Percentiles rank a stretch among this genome's conserved stretches.
Conservation (phyloP, 2,888 invertebrate species). For the Furcula furcula region DNA sequence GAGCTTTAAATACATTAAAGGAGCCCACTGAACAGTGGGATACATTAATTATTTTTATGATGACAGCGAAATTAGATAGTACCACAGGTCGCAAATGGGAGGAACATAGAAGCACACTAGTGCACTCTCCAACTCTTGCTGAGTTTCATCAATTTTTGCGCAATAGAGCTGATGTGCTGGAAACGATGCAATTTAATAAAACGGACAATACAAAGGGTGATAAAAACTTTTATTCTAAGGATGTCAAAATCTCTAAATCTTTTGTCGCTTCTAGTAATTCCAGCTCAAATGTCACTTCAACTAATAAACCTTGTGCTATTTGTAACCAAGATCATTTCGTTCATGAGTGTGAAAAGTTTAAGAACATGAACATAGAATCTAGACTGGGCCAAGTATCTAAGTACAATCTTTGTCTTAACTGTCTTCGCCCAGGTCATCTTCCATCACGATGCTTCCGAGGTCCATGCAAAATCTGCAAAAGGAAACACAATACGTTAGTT, state of each 20-base stretch:
- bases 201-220: too few species aligned
- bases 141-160: not conserved
- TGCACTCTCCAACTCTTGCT: not conserved
- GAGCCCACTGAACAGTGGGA: slow-evolving; percentile 2
- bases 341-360: slow-evolving; percentile 1
- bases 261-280: not conserved
- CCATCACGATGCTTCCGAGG: not conserved
- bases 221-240: too few species aligned
- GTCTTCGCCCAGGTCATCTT: not conserved
- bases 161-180: not conserved
- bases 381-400: not conserved
- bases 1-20: not conserved
- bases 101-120: not conserved
- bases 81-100: slow-evolving; percentile 2
- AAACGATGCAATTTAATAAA: not conserved
- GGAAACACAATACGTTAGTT: slow-evolving; percentile 1
- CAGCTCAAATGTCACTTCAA: too few species aligned
- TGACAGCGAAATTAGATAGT: not conserved
- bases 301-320: not conserved
- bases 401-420: not conserved
- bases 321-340: slow-evolving; percentile 1
- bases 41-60: slow-evolving; percentile 3
- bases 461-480: not conserved
- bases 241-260: too few species aligned
- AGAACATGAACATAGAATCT: too few species aligned